Evolutionary conservation across 2,797 vertebrate genomes (phyloP).

Genomic region (Loris lydekkerianus): DNA sequence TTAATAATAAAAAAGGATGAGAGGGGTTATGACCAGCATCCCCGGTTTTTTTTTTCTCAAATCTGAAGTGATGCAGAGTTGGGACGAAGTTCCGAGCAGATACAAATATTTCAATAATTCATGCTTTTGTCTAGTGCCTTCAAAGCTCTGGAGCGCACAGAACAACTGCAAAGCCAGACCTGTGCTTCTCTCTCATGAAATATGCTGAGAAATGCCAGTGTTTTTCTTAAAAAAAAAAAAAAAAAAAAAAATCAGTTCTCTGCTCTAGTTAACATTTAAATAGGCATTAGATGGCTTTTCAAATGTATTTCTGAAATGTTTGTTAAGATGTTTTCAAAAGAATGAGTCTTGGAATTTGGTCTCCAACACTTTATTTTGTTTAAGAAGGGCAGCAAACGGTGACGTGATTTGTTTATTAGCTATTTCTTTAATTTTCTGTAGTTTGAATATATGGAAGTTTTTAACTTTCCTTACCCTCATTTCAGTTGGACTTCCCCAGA

Average conservation of each 20-base stretch:
- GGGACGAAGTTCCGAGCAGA: neutral
- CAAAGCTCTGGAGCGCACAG: neutral
- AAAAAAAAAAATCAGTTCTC: neutral
- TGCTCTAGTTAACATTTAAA: neutral
- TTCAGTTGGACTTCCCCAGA: neutral
- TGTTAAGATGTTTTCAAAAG: slow-evolving; percentile 23
- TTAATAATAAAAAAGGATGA: neutral
- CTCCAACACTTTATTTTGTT: slow-evolving; percentile 22
- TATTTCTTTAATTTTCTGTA: neutral
- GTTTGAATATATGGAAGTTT: neutral
- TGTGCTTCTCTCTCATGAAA: neutral
- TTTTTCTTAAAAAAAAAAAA: slow-evolving; percentile 1
- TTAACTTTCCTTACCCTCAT: neutral
- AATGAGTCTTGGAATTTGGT: neutral
- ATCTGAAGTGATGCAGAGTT: neutral
- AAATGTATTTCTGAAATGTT: neutral
- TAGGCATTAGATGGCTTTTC: neutral
- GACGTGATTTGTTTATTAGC: neutral
- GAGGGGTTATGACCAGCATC: neutral
- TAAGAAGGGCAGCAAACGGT: neutral
- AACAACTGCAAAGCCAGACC: neutral
- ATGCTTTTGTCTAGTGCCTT: neutral
- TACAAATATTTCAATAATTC: neutral
- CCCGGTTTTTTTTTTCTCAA: neutral
- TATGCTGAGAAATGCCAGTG: neutral